These are phyloP conservation scores for Rhegmatorhina hoffmannsi DNA, from an alignment of 2,113 vertebrate genomes.

Conservation along the genomic window DNA sequence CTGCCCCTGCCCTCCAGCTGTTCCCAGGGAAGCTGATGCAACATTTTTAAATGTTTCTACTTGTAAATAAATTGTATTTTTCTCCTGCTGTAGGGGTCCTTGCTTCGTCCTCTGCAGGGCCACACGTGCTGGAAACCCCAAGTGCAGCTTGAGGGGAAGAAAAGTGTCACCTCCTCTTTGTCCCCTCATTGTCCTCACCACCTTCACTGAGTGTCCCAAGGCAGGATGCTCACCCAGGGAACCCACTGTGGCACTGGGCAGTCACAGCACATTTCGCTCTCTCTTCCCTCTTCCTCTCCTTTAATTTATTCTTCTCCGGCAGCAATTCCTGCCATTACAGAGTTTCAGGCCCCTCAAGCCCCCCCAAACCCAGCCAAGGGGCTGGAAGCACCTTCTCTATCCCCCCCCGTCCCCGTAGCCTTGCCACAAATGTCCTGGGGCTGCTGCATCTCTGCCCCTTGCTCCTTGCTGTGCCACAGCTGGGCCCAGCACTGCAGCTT, in stretches of 20 bases:
- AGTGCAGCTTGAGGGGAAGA: background rate
- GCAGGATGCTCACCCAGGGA: no score
- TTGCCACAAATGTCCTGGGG: background rate
- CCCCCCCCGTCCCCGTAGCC: background rate
- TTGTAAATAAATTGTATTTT: constrained; percentile 72
- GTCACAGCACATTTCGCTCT: no score
- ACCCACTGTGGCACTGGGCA: background rate
- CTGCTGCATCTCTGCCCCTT: background rate
- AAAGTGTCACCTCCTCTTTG: background rate
- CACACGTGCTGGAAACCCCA: background rate
- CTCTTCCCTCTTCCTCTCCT: background rate
- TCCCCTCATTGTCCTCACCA: background rate
- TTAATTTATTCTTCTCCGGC: background rate
- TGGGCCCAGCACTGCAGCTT: background rate
- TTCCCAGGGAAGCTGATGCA: background rate
- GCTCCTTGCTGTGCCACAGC: background rate
- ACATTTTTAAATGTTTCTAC: constrained; percentile 59
- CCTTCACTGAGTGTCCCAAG: background rate
- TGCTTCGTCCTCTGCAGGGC: background rate
- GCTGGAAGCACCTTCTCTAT: no score
- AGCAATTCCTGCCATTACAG: background rate
- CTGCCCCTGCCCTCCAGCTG: background rate
- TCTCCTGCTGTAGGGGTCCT: background rate
- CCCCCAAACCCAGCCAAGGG: no score
- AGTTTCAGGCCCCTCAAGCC: background rate